A percentile compares a stretch with the other conserved stretches of the same genome.
phyloP scores from a whole-genome alignment of 2,888 invertebrate genomes.

The Sinopyrophorus schimmeli region DNA sequence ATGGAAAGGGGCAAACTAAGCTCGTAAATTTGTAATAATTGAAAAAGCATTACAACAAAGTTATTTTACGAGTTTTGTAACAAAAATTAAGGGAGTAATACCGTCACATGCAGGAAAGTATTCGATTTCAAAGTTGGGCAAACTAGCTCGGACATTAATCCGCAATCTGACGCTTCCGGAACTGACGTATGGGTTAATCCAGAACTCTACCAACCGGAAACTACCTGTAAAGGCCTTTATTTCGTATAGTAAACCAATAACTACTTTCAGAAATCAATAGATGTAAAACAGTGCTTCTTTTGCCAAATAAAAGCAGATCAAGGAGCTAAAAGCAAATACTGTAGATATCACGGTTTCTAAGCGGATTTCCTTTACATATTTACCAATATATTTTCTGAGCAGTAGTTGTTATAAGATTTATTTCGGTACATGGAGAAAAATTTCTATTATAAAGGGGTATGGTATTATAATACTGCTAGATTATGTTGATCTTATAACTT shows the following conservation, averaged over 20 bases:
- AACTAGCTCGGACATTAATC: slow-evolving; percentile 34
- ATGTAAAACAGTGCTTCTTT: too few relatives aligned
- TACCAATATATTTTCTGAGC: too few relatives aligned
- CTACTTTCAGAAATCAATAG: slow-evolving; percentile 21
- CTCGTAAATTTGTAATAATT: slow-evolving; percentile 14
- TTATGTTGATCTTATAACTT: too few relatives aligned
- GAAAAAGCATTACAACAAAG: slow-evolving; percentile 13
- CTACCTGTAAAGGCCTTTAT: slow-evolving; percentile 25
- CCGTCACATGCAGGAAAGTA: slow-evolving; percentile 25
- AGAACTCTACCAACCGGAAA: slow-evolving; percentile 28
- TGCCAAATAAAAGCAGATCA: too few relatives aligned
- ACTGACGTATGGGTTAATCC: slow-evolving; percentile 32
- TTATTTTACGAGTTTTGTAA: slow-evolving; percentile 14
- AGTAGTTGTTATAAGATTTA: too few relatives aligned
- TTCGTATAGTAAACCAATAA: slow-evolving; percentile 13
- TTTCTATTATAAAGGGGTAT: too few relatives aligned
- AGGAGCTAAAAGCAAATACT: too few relatives aligned
- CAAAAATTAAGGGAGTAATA: slow-evolving; percentile 18
- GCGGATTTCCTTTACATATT: too few relatives aligned
- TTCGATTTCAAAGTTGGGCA: slow-evolving; percentile 31
- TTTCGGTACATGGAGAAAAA: too few relatives aligned
- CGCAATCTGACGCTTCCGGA: slow-evolving; percentile 35
- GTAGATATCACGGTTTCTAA: too few relatives aligned
- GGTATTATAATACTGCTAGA: too few relatives aligned
- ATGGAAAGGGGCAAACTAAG: too few relatives aligned